Percentiles rank a stretch among this genome's conserved stretches.
These are phyloP conservation scores for Hirundichthys speculiger DNA, from an alignment of 2,113 vertebrate species.

Conservation along the genomic window DNA sequence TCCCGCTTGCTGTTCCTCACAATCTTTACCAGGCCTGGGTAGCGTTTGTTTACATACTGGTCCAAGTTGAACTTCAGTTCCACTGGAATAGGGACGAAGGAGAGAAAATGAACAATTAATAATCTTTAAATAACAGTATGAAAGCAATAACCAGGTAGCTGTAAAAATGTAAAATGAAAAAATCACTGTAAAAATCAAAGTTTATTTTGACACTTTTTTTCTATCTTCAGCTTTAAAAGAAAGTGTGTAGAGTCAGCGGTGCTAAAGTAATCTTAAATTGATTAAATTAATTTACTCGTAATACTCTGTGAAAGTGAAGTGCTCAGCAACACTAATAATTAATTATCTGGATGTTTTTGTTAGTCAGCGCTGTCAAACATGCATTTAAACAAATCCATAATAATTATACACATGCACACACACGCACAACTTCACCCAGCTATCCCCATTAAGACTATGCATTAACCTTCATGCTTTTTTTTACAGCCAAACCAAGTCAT, in stretches of 20 bases:
- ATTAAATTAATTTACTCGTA: not conserved
- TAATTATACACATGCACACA: not conserved
- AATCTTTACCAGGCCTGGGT: constrained; percentile 95
- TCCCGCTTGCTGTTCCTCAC: constrained; percentile 93
- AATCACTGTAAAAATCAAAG: too few relatives aligned
- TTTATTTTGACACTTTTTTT: not conserved
- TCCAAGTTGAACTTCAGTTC: constrained; percentile 96
- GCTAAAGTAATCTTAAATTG: too few relatives aligned
- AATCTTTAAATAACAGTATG: constrained; percentile 1
- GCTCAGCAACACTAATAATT: not conserved
- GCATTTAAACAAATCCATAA: not conserved
- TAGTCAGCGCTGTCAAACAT: not conserved
- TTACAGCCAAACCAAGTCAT: too few relatives aligned
- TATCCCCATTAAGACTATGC: too few relatives aligned
- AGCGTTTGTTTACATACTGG: constrained; percentile 92
- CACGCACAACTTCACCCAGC: not conserved
- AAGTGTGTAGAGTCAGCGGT: too few relatives aligned
- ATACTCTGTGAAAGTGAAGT: not conserved
- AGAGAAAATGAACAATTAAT: not conserved
- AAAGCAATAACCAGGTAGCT: not conserved
- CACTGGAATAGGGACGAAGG: constrained; percentile 75
- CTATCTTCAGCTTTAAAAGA: too few relatives aligned
- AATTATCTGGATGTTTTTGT: not conserved
- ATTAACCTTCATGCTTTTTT: too few relatives aligned
- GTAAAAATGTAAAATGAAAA: not conserved